These are phyloP conservation scores for Philypnodon macrostomus DNA, from an alignment of 2,797 vertebrate species.

Conservation along the genomic window DNA sequence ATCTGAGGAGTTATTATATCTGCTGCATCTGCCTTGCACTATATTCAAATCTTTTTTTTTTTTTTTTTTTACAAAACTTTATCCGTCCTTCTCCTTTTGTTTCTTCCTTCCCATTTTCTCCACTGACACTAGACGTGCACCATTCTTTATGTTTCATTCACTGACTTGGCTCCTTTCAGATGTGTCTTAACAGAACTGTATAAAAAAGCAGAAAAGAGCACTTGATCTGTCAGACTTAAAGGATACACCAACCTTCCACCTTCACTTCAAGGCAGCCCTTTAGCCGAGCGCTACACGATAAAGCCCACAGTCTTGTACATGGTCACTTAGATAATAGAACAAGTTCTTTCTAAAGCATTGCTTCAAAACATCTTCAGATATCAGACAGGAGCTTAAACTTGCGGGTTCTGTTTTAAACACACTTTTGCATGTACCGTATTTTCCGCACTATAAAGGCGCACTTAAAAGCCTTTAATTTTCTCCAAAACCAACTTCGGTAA, in stretches of 20 bases:
- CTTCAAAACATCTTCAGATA: no score
- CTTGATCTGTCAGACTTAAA: conserved; percentile 7
- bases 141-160: conserved; percentile 7
- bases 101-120: not conserved
- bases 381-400: not conserved
- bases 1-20: conserved; percentile 61
- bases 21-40: conserved; percentile 45
- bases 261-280: not conserved
- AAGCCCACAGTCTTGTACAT: conserved; percentile 2
- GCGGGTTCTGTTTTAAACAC: no score
- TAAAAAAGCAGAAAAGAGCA: not conserved
- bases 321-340: not conserved
- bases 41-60: conserved; percentile 52
- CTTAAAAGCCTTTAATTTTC: no score
- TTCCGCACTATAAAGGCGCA: no score
- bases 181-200: conserved; percentile 12
- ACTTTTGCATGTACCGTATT: no score
- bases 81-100: not conserved
- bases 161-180: conserved; percentile 3
- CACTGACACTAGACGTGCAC: not conserved
- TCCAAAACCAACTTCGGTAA: no score
- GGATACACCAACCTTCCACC: not conserved
- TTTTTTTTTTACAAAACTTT: conserved; percentile 43
- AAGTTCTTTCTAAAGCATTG: not conserved
- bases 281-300: not conserved